A percentile compares a stretch with the other conserved stretches of the same genome.
These are phyloP conservation scores for Eucidaris tribuloides DNA, from an alignment of 35 echinoderm and acorn worm genomes.

Conservation along the genomic window DNA sequence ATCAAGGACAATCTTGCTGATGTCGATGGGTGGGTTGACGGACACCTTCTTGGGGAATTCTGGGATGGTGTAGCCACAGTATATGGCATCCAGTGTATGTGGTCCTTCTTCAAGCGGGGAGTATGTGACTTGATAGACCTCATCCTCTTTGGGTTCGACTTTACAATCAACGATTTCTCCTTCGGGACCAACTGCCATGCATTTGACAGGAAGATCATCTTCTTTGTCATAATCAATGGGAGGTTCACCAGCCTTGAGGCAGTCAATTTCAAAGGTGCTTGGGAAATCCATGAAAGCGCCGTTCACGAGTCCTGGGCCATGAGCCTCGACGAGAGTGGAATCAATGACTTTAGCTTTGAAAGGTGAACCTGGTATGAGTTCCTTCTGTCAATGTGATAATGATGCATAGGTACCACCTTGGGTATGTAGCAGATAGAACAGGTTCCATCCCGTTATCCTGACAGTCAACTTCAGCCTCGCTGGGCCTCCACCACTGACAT, in stretches of 20 bases:
- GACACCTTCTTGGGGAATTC: conserved; percentile 53
- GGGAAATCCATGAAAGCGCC: conserved; percentile 73
- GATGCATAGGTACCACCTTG: conserved; percentile 67
- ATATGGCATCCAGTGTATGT: conserved; percentile 60
- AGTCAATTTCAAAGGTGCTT: conserved; percentile 78
- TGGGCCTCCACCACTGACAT: conserved; percentile 84
- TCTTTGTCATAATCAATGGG: conserved; percentile 48
- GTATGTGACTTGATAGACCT: conserved; percentile 78
- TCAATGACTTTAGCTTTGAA: conserved; percentile 78
- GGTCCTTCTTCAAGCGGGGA: conserved; percentile 65
- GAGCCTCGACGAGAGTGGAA: conserved; percentile 52
- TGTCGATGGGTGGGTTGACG: conserved; percentile 76
- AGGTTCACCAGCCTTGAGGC: conserved; percentile 54
- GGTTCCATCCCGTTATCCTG: conserved; percentile 89
- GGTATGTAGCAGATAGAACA: conserved; percentile 82
- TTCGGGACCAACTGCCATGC: conserved; percentile 53
- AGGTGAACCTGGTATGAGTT: conserved; percentile 81
- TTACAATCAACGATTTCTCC: conserved; percentile 49
- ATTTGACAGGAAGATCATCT: conserved; percentile 48
- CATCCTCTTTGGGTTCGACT: conserved; percentile 45
- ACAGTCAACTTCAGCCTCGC: conserved; percentile 86
- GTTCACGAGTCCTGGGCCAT: conserved; percentile 77
- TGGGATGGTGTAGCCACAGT: conserved; percentile 60
- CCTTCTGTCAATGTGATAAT: conserved; percentile 77
- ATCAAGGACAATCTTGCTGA: conserved; percentile 59